Percentiles rank a stretch among this genome's conserved stretches.
These are phyloP conservation scores for Glyphotaelius pellucidus DNA, from an alignment of 2,888 invertebrate species.

Conservation along the genomic window DNA sequence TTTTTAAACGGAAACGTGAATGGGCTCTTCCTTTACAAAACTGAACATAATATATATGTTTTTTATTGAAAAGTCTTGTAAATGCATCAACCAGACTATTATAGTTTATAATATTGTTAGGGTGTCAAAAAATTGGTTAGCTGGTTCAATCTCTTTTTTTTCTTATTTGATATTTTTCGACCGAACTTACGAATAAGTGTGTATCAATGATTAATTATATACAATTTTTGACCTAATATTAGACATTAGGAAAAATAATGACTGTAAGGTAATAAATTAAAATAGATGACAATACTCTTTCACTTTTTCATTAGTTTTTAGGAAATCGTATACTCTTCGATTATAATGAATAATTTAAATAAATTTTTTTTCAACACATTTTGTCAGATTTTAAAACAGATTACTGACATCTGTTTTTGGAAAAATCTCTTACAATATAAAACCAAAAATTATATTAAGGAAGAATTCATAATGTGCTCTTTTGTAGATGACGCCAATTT, in stretches of 20 bases:
- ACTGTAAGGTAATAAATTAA: conserved; percentile 44
- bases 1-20: too few species aligned
- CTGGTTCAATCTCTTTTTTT: not conserved
- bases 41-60: not conserved
- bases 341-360: conserved; percentile 6
- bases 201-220: not conserved
- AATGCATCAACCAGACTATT: not conserved
- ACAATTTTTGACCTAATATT: not conserved
- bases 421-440: not conserved
- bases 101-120: not conserved
- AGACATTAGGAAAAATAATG: conserved; percentile 32
- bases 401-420: not conserved
- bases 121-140: not conserved
- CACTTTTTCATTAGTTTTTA: conserved; percentile 41
- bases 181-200: not conserved
- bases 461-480: too few species aligned
- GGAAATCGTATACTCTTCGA: conserved; percentile 44
- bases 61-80: not conserved
- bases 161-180: not conserved
- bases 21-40: not conserved
- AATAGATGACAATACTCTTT: conserved; percentile 37
- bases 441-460: not conserved
- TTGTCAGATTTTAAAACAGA: not conserved
- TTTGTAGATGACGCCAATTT: too few species aligned
- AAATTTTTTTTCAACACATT: too few species aligned